Evolutionary conservation across 2,113 vertebrate genomes (phyloP).

Genomic region (Cyphomyrus discorhynchus): DNA sequence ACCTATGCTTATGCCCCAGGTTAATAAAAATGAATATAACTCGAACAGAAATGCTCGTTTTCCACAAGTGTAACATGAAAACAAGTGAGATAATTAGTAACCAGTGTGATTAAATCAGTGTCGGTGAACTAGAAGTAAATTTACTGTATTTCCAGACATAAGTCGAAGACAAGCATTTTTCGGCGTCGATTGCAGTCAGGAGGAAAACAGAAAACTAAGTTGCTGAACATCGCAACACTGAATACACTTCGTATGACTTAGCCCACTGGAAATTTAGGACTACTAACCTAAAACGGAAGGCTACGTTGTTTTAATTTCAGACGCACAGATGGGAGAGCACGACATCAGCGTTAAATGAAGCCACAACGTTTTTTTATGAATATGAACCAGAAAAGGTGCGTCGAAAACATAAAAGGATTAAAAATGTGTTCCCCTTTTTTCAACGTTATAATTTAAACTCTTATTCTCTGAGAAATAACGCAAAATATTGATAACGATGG

Average conservation of each 20-base stretch:
- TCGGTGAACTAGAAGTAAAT: background rate
- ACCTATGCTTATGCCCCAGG: background rate
- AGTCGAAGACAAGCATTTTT: background rate
- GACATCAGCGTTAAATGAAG: background rate
- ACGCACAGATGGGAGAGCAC: background rate
- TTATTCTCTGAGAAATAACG: background rate
- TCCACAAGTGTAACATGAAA: background rate
- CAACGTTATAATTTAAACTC: background rate
- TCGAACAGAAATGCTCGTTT: background rate
- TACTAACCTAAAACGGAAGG: background rate
- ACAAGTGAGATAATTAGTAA: too few species aligned
- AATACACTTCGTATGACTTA: background rate
- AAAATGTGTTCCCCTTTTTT: background rate
- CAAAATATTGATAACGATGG: background rate
- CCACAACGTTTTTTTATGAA: background rate
- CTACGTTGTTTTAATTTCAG: background rate
- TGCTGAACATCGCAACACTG: background rate
- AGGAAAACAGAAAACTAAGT: slow-evolving; percentile 8
- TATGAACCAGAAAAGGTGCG: background rate
- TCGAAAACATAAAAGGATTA: background rate
- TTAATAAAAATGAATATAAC: background rate
- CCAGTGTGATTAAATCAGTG: background rate
- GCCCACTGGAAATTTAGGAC: background rate
- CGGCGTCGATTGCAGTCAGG: background rate
- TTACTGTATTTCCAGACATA: background rate